Base-by-base conservation (phyloP, 2,113 vertebrate genomes). In the Pipra filicauda region DNA sequence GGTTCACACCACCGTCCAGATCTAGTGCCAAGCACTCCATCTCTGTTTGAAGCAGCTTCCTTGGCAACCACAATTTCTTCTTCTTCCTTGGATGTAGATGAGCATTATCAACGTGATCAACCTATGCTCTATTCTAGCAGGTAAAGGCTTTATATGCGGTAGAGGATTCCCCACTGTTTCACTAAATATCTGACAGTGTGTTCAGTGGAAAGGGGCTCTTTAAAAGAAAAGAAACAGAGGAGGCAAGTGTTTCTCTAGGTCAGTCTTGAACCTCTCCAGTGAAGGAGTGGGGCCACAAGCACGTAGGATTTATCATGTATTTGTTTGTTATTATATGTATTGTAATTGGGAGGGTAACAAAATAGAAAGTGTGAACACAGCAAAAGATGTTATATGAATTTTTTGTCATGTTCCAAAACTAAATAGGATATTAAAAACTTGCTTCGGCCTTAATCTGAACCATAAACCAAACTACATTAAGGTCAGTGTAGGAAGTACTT, bases 1-100 rank as follows among this genome's bases (percentile, higher is more conserved):
- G 97, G 97, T 67, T 98, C 98, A 6, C 98, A 95, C 91, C 98
- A 97, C 89, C 98, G 91, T 37, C 99, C 99, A 0, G 99, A 99
- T 92, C 98, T 99, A 95, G 98, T 99, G 49, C 98, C 98, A 6
- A 98, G 98, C 93, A 98, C 98, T 72, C 97, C 97, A 1, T 98
- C 98, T 54, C 97, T 98, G 62, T 99, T 98, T 76, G 98, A 99
- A 97, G 98, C 99, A 18, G 98, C 98, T 95, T 99, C 99, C 94
- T 97, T 99, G 98, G 98, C 98, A 85, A 99, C 99, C 58, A 98
- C 98, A 67, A 98, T 99, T 97, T 99, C 99, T 76, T 98, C 98
- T 76, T 99, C 99, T 91, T 99, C 99, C 66, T 97, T 99, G 92
- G 99, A 98, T 89, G 98, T 96, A 82, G 98, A 94, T 51, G 96